Evolutionary conservation across 2,888 invertebrate species (phyloP), one percentile per base, ranked within the genome.

Genomic region (Phyllotreta striolata): DNA sequence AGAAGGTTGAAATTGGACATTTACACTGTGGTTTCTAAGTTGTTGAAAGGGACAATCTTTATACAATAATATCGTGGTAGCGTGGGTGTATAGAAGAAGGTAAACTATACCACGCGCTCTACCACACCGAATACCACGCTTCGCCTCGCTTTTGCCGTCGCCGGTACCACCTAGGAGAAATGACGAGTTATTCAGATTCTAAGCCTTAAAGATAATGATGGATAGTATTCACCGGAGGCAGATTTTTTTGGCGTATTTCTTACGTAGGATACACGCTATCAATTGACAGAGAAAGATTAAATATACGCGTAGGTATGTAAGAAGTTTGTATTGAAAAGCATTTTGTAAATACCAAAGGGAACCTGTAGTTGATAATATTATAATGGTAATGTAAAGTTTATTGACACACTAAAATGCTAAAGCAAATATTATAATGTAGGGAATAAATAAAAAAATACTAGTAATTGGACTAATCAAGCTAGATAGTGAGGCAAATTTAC

Each of bases 101-200:
- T 66, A 66, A 63, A 65, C 58, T 66, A 24, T 24, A 66, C 65
- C 64, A 68, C 64, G 62, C 68, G 68, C 63, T 63, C 62, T 54
- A 59, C 54, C 56, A 57, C 56, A 38, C 14, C 38, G 35, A 37
- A n/a, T 40, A 40, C 14, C 14, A 54, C 60, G 51, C 13, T 60
- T 47, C 47, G 44, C 13, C 51, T 62, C 38, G 62, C 59, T 62
- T 64, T 66, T 64, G 59, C 55, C 24, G 54, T 63, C 57, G 49
- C 57, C 62, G 64, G 64, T 67, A 62, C 67, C 67, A 67, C 60
- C 67, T 67, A 64, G 64, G 49, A 64, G 64, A 64, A 49, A 57
- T 44, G 44, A 52, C 14, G 37, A 56, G 38, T 52, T 43, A n/a
- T 6, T 24, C 35, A 35, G 24, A 43, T 55, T 35, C 5, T 35